Conservation (phyloP, 2,888 invertebrate genomes). For the Galerucella nymphaeae region DNA sequence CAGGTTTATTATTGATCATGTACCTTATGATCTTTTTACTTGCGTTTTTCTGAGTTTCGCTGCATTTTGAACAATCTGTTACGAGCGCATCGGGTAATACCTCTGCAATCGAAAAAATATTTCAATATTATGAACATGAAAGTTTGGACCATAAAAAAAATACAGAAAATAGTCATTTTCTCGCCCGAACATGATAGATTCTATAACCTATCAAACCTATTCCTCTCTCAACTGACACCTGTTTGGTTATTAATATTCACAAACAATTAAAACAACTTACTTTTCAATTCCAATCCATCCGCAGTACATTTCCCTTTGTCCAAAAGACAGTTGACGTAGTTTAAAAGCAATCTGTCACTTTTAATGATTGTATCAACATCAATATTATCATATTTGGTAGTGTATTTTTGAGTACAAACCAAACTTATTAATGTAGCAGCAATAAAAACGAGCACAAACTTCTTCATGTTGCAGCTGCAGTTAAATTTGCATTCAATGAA, state of each 20-base stretch:
- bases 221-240: too few relatives aligned
- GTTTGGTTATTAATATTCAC: too few relatives aligned
- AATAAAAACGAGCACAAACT: conserved; percentile 24
- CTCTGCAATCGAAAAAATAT: conserved; percentile 60
- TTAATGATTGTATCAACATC: conserved; percentile 75
- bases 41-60: conserved; percentile 72
- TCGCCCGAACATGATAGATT: too few relatives aligned
- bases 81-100: conserved; percentile 78
- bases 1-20: conserved; percentile 74
- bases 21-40: conserved; percentile 74
- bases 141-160: too few relatives aligned
- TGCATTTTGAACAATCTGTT: conserved; percentile 76
- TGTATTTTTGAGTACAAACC: conserved; percentile 65
- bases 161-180: too few relatives aligned
- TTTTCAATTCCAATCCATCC: conserved; percentile 72
- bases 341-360: conserved; percentile 74
- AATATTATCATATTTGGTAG: conserved; percentile 77
- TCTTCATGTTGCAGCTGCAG: conserved; percentile 15
- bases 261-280: conserved; percentile 53
- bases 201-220: too few relatives aligned
- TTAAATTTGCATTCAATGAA: conserved; percentile 6
- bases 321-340: conserved; percentile 76
- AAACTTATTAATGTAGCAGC: conserved; percentile 22
- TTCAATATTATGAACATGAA: not conserved
- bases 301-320: conserved; percentile 75